Conservation (phyloP, 2,113 vertebrate species). For the Odontesthes bonariensis region DNA sequence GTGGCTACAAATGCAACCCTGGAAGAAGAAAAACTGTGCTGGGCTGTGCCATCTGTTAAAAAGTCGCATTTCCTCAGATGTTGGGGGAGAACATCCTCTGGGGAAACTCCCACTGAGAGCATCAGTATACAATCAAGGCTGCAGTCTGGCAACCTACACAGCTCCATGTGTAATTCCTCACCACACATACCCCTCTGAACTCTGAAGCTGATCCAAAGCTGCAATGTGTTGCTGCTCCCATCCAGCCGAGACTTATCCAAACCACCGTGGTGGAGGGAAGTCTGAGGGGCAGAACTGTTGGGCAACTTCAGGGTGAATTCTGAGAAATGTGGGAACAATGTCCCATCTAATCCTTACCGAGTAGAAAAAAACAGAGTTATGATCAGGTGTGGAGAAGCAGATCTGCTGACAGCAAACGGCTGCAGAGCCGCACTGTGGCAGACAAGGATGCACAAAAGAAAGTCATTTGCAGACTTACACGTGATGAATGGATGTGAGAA, state of each 20-base stretch:
- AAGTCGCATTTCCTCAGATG: slow-evolving; percentile 8
- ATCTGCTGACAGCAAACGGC: slow-evolving; percentile 19
- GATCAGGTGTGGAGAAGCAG: slow-evolving; percentile 13
- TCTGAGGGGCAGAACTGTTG: slow-evolving; percentile 11
- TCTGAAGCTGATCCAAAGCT: slow-evolving; percentile 38
- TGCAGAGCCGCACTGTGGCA: neutral
- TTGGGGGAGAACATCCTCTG: neutral
- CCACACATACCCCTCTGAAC: neutral
- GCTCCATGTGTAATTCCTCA: slow-evolving; percentile 25
- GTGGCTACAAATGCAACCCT: neutral
- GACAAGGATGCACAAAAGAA: neutral
- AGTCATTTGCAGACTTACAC: neutral
- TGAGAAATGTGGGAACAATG: slow-evolving; percentile 17
- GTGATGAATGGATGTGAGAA: neutral
- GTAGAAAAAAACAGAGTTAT: slow-evolving; percentile 23
- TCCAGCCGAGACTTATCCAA: slow-evolving; percentile 29
- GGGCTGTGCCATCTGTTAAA: slow-evolving; percentile 1
- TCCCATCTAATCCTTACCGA: slow-evolving; percentile 12
- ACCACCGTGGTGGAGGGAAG: slow-evolving; percentile 14
- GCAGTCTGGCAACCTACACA: slow-evolving; percentile 26
- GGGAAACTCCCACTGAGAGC: slow-evolving; percentile 23
- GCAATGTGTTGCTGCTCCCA: slow-evolving; percentile 9
- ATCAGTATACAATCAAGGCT: slow-evolving; percentile 17
- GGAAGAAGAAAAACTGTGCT: neutral
- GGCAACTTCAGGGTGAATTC: slow-evolving; percentile 16